phyloP scores from a whole-genome alignment of 2,888 invertebrate species.

The Drosophila prostipennis region DNA sequence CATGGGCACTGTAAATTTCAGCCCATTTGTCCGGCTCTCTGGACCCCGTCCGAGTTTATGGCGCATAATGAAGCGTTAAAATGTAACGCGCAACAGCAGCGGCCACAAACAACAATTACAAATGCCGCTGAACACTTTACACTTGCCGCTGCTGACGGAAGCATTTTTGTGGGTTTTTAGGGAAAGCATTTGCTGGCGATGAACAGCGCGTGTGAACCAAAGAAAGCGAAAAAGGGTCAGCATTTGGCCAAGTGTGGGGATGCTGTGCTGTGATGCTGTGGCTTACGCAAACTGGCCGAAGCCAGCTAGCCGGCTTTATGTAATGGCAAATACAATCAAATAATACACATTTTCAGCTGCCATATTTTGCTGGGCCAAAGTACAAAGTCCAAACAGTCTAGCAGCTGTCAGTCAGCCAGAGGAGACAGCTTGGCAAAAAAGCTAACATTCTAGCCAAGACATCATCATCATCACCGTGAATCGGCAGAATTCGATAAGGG shows the following conservation, averaged over 20 bases:
- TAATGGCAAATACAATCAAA: slow-evolving; percentile 54
- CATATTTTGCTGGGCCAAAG: slow-evolving; percentile 60
- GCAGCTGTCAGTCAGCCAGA: too few relatives aligned
- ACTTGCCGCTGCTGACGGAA: slow-evolving; percentile 76
- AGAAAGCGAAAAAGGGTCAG: slow-evolving; percentile 68
- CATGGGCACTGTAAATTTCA: slow-evolving; percentile 69
- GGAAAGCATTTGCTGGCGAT: slow-evolving; percentile 69
- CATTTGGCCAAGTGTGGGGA: slow-evolving; percentile 57
- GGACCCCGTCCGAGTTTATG: slow-evolving; percentile 49
- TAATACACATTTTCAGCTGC: slow-evolving; percentile 50
- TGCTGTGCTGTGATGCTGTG: slow-evolving; percentile 16
- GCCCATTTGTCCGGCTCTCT: slow-evolving; percentile 52
- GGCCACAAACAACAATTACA: slow-evolving; percentile 66
- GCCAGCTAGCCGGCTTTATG: slow-evolving; percentile 49
- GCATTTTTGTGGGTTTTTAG: slow-evolving; percentile 70
- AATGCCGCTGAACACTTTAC: slow-evolving; percentile 59
- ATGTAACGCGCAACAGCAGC: slow-evolving; percentile 67
- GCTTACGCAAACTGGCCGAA: slow-evolving; percentile 17
- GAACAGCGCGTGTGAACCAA: slow-evolving; percentile 72
- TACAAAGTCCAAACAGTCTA: slow-evolving; percentile 61
- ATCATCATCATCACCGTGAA: slow-evolving; percentile 61
- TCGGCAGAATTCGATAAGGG: slow-evolving; percentile 45
- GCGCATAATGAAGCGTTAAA: slow-evolving; percentile 79
- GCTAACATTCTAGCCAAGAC: slow-evolving; percentile 55
- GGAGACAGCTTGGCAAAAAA: slow-evolving; percentile 24